Evolutionary conservation across 2,888 invertebrate species (phyloP), one percentile per base, ranked within the genome.

Genomic region (Sinelater perroti): DNA sequence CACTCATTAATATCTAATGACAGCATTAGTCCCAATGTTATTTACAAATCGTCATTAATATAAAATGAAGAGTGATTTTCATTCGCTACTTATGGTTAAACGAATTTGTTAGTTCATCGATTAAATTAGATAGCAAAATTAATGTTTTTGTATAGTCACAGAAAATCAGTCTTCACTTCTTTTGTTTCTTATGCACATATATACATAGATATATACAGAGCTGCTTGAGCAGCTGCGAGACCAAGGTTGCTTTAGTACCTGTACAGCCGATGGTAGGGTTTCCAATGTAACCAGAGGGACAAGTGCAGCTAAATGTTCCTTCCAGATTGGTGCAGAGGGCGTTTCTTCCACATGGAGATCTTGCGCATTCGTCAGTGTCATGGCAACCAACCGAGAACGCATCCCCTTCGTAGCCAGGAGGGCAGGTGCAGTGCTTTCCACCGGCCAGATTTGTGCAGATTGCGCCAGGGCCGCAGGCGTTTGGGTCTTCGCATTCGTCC

Each of bases 401-500:
- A 74, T 92, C 90, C 14, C 93, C 93, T 62, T 89, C 88, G 78
- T 84, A 90, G 63, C 93, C 94, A 58, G 86, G 82, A 17, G 90
- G 91, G 73, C 95, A 95, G 73, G 89, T 87, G 81, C 95, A 95
- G 75, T 87, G 87, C 79, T 89, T 87, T 64, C 88, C 87, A 57
- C 93, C 94, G 56, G 86, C 87, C 57, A 89, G 79, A 78, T 95
- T 94, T 49, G 86, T 84, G 79, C 95, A 95, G 51, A 86, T 78
- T 13, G 95, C 91, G 61, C 89, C 88, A 31, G 84, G 82, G 45
- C 91, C 94, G 77, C 96, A 96, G 46, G 87, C 86, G 62, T 81
- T 79, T 38, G 83, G 83, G 69, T 83, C 82, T 65, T 84, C 80
- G 78, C 95, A 95, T 80, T 95, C 95, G 78, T 95, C 88, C 62